Evolutionary conservation across 2,888 invertebrate species (phyloP), one percentile per base, ranked within the genome.

Genomic region (Urechis unicinctus): DNA sequence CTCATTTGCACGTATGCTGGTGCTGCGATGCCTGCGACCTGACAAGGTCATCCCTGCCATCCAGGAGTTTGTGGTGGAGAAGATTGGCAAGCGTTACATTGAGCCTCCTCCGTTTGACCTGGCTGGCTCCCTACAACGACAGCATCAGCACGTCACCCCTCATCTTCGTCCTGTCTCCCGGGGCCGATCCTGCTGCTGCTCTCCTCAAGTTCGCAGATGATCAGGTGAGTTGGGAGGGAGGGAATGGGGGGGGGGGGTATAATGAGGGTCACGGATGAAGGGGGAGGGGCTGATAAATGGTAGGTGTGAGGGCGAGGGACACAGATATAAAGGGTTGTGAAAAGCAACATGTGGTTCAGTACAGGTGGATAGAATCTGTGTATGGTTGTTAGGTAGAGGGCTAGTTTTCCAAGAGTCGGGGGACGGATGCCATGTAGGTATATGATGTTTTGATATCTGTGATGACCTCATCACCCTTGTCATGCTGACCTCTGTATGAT

Each of bases 21-120:
- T 80, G 1, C 68, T 80, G 9, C 67, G 79, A 44, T 79, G 79
- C 64, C 62, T 80, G 13, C 66, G 80, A 36, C 77, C 79, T n/a
- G 80, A 80, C 59, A 80, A 79, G 69, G 75, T 78, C 57, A 57
- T 61, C n/a, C 61, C 61, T 17, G 59, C 60, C 41, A 44, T 61
- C 6, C 57, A 61, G 59, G 73, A 77, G 47, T 79, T 79, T 67
- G 78, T 80, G 2, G 66, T 69, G 31, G 69, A 68, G 43, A 77
- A 77, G 61, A 69, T 80, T 36, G 80, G 80, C 31, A 68, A 72
- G 61, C 68, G 72, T 56, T 80, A 74, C 66, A 74, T 80, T 51
- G 80, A 80, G 60, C 78, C 79, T 2, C 79, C 80, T 24, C 78
- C 79, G 13, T 80, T 80, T 69, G 79, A 80, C 64, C 68, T 80